phyloP scores from a whole-genome alignment of 2,888 invertebrate species.

The Eretmocerus hayati region DNA sequence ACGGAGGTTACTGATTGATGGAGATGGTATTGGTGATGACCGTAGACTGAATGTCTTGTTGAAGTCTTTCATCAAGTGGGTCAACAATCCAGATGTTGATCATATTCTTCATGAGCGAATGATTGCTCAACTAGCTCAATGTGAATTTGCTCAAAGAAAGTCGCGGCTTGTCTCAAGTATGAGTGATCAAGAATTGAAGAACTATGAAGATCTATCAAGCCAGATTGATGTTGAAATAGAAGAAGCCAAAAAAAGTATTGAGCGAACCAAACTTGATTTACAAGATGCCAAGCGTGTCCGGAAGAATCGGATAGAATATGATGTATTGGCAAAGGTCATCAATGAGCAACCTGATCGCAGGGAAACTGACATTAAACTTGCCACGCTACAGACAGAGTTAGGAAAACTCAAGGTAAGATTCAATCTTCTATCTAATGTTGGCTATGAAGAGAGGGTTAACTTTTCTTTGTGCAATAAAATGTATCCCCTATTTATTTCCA shows the following conservation, averaged over 20 bases:
- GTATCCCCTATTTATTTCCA: no score
- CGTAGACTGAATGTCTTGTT: conserved; percentile 77
- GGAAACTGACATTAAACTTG: conserved; percentile 65
- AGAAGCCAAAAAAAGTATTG: conserved; percentile 72
- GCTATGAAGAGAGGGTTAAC: no score
- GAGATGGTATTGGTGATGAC: conserved; percentile 96
- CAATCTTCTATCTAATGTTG: no score
- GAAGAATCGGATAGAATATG: conserved; percentile 88
- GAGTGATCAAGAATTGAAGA: conserved; percentile 76
- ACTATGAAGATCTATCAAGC: conserved; percentile 71
- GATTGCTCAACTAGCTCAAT: conserved; percentile 75
- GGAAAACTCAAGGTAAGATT: conserved; percentile 54
- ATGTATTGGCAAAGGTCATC: conserved; percentile 85
- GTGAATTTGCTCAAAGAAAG: conserved; percentile 81
- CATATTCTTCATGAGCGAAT: conserved; percentile 63
- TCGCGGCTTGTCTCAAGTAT: conserved; percentile 72
- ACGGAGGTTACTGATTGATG: conserved; percentile 85
- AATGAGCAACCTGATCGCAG: conserved; percentile 84
- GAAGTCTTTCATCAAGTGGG: conserved; percentile 78
- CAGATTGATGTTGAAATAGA: conserved; percentile 74
- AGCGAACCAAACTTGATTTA: conserved; percentile 72
- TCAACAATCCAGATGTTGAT: conserved; percentile 56
- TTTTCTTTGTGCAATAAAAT: not conserved
- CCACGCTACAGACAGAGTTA: conserved; percentile 67
- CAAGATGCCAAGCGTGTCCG: conserved; percentile 78